Conservation (phyloP, 1,140 invertebrate species). For the Conus betulinus region DNA sequence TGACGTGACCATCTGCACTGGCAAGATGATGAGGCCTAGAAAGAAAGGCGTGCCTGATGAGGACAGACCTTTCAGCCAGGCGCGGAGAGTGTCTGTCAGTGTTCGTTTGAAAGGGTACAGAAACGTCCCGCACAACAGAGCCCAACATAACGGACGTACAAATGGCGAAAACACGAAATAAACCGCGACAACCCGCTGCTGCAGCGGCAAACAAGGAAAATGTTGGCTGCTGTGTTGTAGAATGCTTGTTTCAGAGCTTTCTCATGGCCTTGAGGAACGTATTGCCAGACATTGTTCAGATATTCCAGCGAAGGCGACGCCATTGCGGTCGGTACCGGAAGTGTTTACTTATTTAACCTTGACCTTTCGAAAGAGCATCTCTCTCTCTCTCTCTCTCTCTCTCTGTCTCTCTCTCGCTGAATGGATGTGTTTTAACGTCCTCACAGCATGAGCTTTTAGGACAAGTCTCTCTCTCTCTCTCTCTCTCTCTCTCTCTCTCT, state of each 20-base stretch:
- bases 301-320: slow-evolving; percentile 56
- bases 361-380: background rate
- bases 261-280: slow-evolving; percentile 80
- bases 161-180: slow-evolving; percentile 93
- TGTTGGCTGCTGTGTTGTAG: slow-evolving; percentile 73
- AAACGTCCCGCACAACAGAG: slow-evolving; percentile 91
- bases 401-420: background rate
- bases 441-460: background rate
- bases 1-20: slow-evolving; percentile 82
- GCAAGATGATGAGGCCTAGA: slow-evolving; percentile 84
- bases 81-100: slow-evolving; percentile 82
- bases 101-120: slow-evolving; percentile 91
- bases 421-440: background rate
- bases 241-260: slow-evolving; percentile 81
- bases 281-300: slow-evolving; percentile 52
- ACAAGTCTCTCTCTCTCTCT: no score
- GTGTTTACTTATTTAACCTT: slow-evolving; percentile 1
- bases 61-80: slow-evolving; percentile 81
- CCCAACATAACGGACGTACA: slow-evolving; percentile 94
- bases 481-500: no score
- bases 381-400: background rate
- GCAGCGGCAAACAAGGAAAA: slow-evolving; percentile 70
- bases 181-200: slow-evolving; percentile 79
- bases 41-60: slow-evolving; percentile 77
- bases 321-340: slow-evolving; percentile 48